Percentiles rank a stretch among this genome's conserved stretches.
Evolutionary conservation across 2,113 vertebrate genomes (phyloP).

Genomic region (Colinus virginianus): DNA sequence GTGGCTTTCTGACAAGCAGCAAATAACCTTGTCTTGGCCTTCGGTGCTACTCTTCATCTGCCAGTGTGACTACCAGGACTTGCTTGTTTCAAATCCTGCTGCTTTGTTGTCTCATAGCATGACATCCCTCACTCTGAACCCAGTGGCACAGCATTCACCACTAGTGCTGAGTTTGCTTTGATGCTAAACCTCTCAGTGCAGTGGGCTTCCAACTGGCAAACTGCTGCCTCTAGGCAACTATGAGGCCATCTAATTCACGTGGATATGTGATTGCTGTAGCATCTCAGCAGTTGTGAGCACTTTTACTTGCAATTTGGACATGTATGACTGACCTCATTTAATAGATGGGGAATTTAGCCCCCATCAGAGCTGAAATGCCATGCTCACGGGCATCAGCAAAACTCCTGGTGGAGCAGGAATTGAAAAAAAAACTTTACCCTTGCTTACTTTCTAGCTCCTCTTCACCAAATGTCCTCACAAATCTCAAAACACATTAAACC

Average conservation of each 20-base stretch:
- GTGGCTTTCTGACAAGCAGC: not conserved
- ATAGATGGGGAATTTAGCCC: not conserved
- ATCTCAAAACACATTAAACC: not conserved
- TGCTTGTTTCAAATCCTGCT: not conserved
- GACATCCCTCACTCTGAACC: not conserved
- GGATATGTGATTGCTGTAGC: not conserved
- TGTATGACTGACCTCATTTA: not conserved
- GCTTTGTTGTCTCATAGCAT: not conserved
- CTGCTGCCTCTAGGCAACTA: not conserved
- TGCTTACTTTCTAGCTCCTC: not conserved
- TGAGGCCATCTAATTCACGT: not conserved
- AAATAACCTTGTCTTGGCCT: not conserved
- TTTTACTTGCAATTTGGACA: not conserved
- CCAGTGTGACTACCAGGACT: not conserved
- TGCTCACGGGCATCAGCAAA: not conserved
- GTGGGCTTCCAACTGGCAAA: conserved; percentile 8
- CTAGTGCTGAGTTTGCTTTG: not conserved
- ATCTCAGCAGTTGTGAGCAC: not conserved
- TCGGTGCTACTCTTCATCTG: not conserved
- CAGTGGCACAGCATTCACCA: not conserved
- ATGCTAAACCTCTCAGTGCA: not conserved
- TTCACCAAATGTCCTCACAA: not conserved
- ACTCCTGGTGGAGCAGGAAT: not conserved
- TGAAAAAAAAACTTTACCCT: not conserved
- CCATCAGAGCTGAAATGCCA: not conserved